Evolutionary conservation across 2,888 invertebrate genomes (phyloP), one percentile per base, ranked within the genome.

Genomic region (Steinernema carpocapsae): DNA sequence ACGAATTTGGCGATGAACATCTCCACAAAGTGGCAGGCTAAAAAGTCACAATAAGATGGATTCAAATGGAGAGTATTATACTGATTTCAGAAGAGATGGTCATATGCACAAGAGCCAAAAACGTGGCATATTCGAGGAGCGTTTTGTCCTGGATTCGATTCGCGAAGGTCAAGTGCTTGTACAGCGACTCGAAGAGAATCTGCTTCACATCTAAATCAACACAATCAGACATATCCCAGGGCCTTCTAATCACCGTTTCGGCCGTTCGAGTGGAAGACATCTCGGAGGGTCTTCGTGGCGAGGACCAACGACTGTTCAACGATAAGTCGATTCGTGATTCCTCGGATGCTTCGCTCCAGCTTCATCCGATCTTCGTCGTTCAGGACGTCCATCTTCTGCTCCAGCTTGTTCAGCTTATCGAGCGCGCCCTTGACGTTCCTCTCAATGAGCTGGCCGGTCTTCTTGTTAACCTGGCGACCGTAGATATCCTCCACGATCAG

Each of bases 31-130:
- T 93, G 92, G 7, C 89, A 89, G 26, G 88, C 89, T 89, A 77
- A 6, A 81, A 72, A 72, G 3, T n/a, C n/a, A n/a, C n/a, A n/a
- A n/a, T n/a, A n/a, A n/a, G n/a, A n/a, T n/a, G n/a, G n/a, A n/a
- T n/a, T n/a, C n/a, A n/a, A n/a, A n/a, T n/a, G n/a, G 0, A 72
- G 10, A 12, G 0, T 1, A 19, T 37, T 90, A 89, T 85, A 92
- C 94, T 95, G 72, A 97, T 92, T 91, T 97, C 96, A 1, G 92
- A 92, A 17, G 94, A 96, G 48, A 97, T 91, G 88, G 95, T 94
- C 0, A 94, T 93, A 88, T 96, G 95, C 42, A 96, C 88, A 78
- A 94, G 91, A 0, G 94, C 91, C 17, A 97, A 90, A 0, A 97
- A 88, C 82, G 95, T 92, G 37, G 93, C 92, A 85, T 95, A 93